Percentiles rank a stretch among this genome's conserved stretches.
These are phyloP conservation scores for Hemiscyllium ocellatum DNA, from an alignment of 2,113 vertebrate species.

Conservation along the genomic window DNA sequence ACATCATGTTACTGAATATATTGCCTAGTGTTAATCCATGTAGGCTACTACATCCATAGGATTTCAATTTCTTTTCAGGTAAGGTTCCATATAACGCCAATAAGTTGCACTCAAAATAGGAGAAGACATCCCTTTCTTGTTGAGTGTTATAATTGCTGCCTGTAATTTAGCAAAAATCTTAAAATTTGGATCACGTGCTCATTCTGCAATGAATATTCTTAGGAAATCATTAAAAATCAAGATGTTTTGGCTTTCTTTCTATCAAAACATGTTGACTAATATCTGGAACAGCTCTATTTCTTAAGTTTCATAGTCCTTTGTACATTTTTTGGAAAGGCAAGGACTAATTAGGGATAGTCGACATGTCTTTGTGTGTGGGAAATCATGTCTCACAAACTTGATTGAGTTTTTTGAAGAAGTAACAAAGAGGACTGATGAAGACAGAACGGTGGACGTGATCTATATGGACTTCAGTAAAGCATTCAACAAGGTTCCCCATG, in stretches of 20 bases:
- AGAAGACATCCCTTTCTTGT: not conserved
- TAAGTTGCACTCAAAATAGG: not conserved
- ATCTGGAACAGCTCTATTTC: not conserved
- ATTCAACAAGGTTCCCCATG: too few relatives aligned
- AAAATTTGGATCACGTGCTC: not conserved
- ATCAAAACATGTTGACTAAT: too few relatives aligned
- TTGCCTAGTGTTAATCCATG: too few relatives aligned
- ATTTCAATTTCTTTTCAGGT: slow-evolving; percentile 11
- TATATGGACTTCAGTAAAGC: too few relatives aligned
- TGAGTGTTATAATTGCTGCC: slow-evolving; percentile 1
- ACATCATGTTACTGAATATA: too few relatives aligned
- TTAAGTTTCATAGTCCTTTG: not conserved
- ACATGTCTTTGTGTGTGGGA: too few relatives aligned
- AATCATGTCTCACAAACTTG: too few relatives aligned
- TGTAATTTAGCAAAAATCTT: not conserved
- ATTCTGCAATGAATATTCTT: not conserved
- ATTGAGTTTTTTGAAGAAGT: too few relatives aligned
- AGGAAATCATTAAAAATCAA: not conserved
- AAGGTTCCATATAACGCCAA: not conserved
- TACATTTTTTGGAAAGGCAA: too few relatives aligned
- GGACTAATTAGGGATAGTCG: too few relatives aligned
- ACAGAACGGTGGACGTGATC: too few relatives aligned
- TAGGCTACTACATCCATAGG: not conserved
- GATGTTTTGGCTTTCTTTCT: not conserved
- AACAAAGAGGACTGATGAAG: too few relatives aligned